phyloP scores from a whole-genome alignment of 2,113 vertebrate species.

The Procavia capensis region DNA sequence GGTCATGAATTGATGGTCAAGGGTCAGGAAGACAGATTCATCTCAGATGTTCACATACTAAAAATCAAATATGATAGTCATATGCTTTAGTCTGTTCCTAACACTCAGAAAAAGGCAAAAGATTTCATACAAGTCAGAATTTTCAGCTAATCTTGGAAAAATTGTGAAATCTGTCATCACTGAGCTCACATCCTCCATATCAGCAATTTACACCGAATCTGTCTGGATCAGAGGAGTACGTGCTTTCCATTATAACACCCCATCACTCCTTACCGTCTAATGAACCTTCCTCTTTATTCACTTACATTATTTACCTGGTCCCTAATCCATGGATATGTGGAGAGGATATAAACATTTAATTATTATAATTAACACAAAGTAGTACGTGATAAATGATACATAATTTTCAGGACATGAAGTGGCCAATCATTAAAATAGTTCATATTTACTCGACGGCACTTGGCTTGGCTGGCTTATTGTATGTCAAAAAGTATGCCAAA shows the following conservation, averaged over 20 bases:
- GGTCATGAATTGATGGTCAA: not conserved
- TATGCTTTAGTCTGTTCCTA: not conserved
- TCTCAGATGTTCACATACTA: not conserved
- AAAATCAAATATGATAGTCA: conserved; percentile 9
- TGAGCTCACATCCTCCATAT: not conserved
- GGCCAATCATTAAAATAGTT: not conserved
- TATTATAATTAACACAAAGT: not conserved
- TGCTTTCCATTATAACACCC: not conserved
- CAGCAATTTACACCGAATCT: not conserved
- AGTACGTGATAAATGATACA: not conserved
- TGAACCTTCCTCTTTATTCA: not conserved
- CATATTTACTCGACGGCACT: not conserved
- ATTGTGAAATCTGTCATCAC: not conserved
- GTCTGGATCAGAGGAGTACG: not conserved
- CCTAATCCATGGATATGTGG: no score
- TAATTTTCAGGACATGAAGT: not conserved
- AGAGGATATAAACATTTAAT: not conserved
- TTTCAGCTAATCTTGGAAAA: not conserved
- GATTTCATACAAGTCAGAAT: not conserved
- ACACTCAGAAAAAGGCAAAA: not conserved
- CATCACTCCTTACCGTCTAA: not conserved
- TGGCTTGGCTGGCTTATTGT: no score
- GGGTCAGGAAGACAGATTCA: not conserved
- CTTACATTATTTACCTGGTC: not conserved
- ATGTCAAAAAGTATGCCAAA: not conserved